Base-by-base conservation (phyloP, 1,140 invertebrate genomes). In the Panagrolaimus sp. region DNA sequence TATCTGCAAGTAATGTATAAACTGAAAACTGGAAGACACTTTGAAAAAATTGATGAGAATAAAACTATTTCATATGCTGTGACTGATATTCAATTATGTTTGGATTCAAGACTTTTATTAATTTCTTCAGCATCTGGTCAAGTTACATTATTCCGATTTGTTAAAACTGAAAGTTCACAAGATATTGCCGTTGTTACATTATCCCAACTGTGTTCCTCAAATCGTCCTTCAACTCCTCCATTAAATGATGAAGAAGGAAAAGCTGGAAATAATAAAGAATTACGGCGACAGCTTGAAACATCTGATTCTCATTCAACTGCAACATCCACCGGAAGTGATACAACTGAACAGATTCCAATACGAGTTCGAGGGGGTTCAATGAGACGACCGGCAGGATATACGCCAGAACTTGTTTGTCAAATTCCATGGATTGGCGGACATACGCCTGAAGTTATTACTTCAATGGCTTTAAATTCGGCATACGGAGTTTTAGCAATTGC, bases 11-110 rank as follows among this genome's bases (percentile, higher is more conserved):
- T 96, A 71, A 88, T 98, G 78, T 98, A 98, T 86, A 96, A 96
- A 88, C 85, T 98, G 78, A 98, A 97, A 87, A 96, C 93, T 80
- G 91, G 91, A 66, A 95, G 96, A 83, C 88, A 94, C 64, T 95
- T 96, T 86, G 91, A 95, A 83, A 89, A 90, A 80, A 87, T 84
- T 81, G 70, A 73, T 83, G 14, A 82, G 83, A 69, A 84, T 76
- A 72, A 73, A 81, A 91, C 93, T 70, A 91, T 94, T 84, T 92
- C 92, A 3, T 90, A 97, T 84, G 92, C 93, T n/a, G 89, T 98
- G 72, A 91, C 95, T 83, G 87, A 92, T 73, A 90, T 96, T 78
- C 90, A 90, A 76, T 87, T 98, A 76, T 96, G 93, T 84, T 89
- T 92, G 1, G 94, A 98, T 85, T 95, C 92, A 76, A 88, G 91